Percentiles rank a stretch among this genome's conserved stretches.
These are phyloP conservation scores for Xerus rutilus DNA, from an alignment of 2,797 vertebrate genomes.

Conservation along the genomic window DNA sequence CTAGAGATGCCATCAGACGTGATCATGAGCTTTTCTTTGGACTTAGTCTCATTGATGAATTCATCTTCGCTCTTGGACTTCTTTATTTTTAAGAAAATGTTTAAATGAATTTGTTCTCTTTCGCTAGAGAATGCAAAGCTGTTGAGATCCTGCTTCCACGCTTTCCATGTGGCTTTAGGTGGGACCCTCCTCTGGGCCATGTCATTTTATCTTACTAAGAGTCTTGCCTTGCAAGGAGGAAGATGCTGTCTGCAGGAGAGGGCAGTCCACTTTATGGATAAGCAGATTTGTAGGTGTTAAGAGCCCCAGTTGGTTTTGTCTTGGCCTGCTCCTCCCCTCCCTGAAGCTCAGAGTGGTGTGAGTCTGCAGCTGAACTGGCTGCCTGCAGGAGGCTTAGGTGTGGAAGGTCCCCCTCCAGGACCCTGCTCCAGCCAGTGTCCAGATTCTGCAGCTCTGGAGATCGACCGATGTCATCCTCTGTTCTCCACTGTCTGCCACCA, in stretches of 20 bases:
- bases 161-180: not conserved
- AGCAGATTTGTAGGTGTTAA: not conserved
- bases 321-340: fast-evolving
- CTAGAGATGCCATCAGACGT: not conserved
- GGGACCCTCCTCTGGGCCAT: not conserved
- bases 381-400: not conserved
- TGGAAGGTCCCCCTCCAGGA: not conserved
- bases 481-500: not conserved
- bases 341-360: not conserved
- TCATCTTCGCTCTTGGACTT: not conserved
- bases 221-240: not conserved
- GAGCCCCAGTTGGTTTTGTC: not conserved
- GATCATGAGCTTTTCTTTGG: not conserved
- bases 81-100: not conserved
- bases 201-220: not conserved
- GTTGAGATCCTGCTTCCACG: not conserved
- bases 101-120: not conserved
- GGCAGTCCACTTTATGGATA: not conserved
- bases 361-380: not conserved
- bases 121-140: not conserved
- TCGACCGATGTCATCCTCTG: not conserved
- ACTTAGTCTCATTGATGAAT: not conserved
- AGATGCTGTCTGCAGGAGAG: not conserved
- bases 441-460: not conserved
- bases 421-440: not conserved